A percentile compares a stretch with the other conserved stretches of the same genome.
These are phyloP conservation scores for Mola mola DNA, from an alignment of 2,113 vertebrate species.

Conservation along the genomic window DNA sequence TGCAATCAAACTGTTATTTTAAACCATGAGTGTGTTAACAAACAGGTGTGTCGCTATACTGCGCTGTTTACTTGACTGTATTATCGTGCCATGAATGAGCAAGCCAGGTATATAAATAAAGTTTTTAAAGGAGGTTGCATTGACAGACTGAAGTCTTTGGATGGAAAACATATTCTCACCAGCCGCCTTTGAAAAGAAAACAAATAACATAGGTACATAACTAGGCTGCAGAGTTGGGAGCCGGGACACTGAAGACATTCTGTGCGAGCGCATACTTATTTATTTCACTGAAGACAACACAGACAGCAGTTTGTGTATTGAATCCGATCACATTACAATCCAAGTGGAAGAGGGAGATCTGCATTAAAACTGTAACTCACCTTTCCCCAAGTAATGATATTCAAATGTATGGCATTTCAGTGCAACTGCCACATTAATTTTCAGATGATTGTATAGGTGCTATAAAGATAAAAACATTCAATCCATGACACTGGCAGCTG, in stretches of 20 bases:
- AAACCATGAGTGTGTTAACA: conserved; percentile 9
- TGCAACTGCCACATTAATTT: neutral
- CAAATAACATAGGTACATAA: neutral
- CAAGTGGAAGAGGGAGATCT: neutral
- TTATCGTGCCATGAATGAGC: conserved; percentile 12
- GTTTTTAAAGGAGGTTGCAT: conserved; percentile 24
- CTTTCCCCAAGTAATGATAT: too few species aligned
- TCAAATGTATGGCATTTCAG: neutral
- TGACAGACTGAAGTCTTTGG: neutral
- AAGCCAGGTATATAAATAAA: conserved; percentile 39
- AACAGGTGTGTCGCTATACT: conserved; percentile 3
- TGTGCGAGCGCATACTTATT: neutral
- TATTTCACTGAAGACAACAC: neutral
- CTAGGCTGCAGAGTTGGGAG: conserved; percentile 6
- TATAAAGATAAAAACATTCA: neutral
- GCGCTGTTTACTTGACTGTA: conserved; percentile 18
- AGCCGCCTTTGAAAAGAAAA: conserved; percentile 20
- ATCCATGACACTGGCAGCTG: neutral
- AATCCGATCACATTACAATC: neutral
- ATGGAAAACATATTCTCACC: neutral
- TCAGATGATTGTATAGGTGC: neutral
- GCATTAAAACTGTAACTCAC: neutral
- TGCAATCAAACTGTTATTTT: too few species aligned
- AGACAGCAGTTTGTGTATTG: neutral
- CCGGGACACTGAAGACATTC: conserved; percentile 28